A percentile compares a stretch with the other conserved stretches of the same genome.
Evolutionary conservation across 1,140 invertebrate genomes (phyloP).

Genomic region (Meloidogyne floridensis): DNA sequence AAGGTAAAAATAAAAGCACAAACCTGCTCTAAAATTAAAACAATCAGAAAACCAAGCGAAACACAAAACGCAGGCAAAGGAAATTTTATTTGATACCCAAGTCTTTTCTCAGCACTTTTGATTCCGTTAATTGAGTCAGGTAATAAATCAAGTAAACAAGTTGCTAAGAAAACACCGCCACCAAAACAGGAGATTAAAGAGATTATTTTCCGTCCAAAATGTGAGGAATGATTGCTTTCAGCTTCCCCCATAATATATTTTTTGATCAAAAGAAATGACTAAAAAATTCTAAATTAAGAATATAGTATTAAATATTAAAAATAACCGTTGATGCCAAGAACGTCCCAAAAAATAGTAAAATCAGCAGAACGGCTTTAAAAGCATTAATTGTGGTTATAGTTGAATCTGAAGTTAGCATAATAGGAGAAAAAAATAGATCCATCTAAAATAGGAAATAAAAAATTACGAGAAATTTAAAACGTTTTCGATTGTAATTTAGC

Average conservation of each 20-base stretch:
- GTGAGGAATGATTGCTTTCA: constrained; percentile 28
- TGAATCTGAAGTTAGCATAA: neutral
- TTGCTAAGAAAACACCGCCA: constrained; percentile 60
- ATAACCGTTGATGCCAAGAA: constrained; percentile 59
- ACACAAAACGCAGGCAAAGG: constrained; percentile 47
- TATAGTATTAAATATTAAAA: neutral
- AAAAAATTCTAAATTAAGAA: constrained; percentile 3
- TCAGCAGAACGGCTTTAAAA: constrained; percentile 53
- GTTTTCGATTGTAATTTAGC: too few relatives aligned
- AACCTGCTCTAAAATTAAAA: constrained; percentile 62
- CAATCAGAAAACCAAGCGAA: constrained; percentile 56
- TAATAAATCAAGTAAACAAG: constrained; percentile 59
- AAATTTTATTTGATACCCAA: constrained; percentile 27
- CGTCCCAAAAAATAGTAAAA: constrained; percentile 55
- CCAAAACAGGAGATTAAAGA: constrained; percentile 54
- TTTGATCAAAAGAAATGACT: constrained; percentile 9
- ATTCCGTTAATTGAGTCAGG: constrained; percentile 58
- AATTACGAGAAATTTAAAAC: too few relatives aligned
- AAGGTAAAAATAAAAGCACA: neutral
- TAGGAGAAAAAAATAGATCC: too few relatives aligned
- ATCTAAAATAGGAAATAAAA: too few relatives aligned
- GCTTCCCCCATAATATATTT: neutral
- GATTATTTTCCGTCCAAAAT: constrained; percentile 41
- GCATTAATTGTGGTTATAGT: constrained; percentile 35
- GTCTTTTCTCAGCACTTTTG: constrained; percentile 46